Base-by-base conservation (phyloP, 1,140 invertebrate species). In the Ganaspis sp. region DNA sequence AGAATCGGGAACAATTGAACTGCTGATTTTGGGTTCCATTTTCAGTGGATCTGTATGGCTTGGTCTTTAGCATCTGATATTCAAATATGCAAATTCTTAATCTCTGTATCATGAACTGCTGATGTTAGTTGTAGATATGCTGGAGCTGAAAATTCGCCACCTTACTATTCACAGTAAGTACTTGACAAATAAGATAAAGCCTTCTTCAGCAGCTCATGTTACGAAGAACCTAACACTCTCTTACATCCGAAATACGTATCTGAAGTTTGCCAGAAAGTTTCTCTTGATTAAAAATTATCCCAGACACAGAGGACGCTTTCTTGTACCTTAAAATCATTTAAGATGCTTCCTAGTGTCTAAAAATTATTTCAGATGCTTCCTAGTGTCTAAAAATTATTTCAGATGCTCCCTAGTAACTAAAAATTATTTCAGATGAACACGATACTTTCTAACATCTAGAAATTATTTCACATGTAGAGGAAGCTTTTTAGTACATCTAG, bases 111-210 rank as follows among this genome's bases (percentile, higher is more conserved):
- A 64, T 64, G 58, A 64, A 64, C 58, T 64, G 58, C 58, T 64
- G 58, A 64, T 64, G 58, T 64, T 64, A 64, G 58, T 64, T 64
- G 58, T 64, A 64, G 58, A 64, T 64, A 64, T 64, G 58, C 58
- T 64, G 58, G 58, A 64, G 58, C 58, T 64, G 58, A 64, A 64
- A 64, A 64, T 64, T 64, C 58, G 23, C 58, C 58, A 64, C 58
- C 58, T 64, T 64, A 64, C 58, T 64, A 64, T 64, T 64, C 58
- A 64, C 58, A 64, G 58, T 64, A 64, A 64, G 58, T 64, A 64
- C 58, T 64, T 64, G 58, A 64, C 58, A 64, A 64, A 64, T 64
- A 64, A 64, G 23, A 64, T 64, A 64, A 64, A 34, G 58, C 58
- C 58, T 64, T 64, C 58, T 64, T 64, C 58, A 64, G 58, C 58